Evolutionary conservation across 1,140 invertebrate species (phyloP).

Genomic region (Temnothorax nylanderi): DNA sequence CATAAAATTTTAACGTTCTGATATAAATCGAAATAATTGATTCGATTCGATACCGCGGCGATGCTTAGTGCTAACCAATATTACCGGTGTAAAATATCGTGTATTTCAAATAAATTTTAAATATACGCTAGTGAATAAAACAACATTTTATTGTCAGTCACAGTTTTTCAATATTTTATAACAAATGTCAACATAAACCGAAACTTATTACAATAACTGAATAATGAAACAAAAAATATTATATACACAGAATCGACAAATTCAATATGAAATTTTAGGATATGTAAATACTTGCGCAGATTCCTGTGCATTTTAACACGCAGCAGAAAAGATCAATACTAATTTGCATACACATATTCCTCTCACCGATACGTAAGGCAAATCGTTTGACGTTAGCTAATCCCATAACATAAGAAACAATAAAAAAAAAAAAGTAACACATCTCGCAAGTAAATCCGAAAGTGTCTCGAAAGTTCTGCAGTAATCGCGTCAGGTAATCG

Average conservation of each 20-base stretch:
- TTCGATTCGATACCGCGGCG: neutral
- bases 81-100: slow-evolving; percentile 7
- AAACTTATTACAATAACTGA: slow-evolving; percentile 25
- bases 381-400: neutral
- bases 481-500: neutral
- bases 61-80: slow-evolving; percentile 3
- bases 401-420: neutral
- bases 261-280: neutral
- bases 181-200: slow-evolving; percentile 27
- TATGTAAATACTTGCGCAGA: slow-evolving; percentile 21
- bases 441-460: neutral
- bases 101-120: slow-evolving; percentile 38
- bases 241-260: slow-evolving; percentile 4
- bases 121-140: slow-evolving; percentile 17
- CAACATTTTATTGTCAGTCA: neutral
- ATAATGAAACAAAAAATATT: slow-evolving; percentile 38
- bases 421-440: neutral
- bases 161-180: slow-evolving; percentile 31
- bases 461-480: neutral
- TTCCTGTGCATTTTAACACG: slow-evolving; percentile 25
- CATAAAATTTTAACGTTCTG: neutral
- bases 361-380: neutral
- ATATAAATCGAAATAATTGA: slow-evolving; percentile 19
- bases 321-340: neutral
- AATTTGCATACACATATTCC: neutral